Conservation (phyloP, 2,888 invertebrate genomes). For the Cryptophagus acutangulus region DNA sequence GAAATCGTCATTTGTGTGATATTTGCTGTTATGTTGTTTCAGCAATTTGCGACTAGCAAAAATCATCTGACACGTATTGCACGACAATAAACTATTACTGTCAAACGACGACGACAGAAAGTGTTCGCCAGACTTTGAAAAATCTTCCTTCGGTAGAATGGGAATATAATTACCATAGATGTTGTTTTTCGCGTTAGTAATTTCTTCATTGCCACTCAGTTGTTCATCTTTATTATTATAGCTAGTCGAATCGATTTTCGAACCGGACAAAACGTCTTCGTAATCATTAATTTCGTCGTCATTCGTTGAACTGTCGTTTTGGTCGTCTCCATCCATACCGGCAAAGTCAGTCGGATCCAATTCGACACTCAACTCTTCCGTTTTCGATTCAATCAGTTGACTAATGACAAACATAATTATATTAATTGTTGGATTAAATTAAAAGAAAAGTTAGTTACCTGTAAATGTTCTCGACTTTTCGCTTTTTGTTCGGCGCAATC, state of each 20-base stretch:
- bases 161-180: constrained; percentile 25
- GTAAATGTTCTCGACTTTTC: no score
- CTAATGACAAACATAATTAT: constrained; percentile 29
- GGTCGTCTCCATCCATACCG: constrained; percentile 26
- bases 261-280: constrained; percentile 39
- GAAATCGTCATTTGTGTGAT: constrained; percentile 42
- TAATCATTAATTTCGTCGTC: constrained; percentile 34
- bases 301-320: constrained; percentile 21
- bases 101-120: constrained; percentile 35
- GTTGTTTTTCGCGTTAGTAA: constrained; percentile 9
- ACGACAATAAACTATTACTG: constrained; percentile 26
- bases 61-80: constrained; percentile 38
- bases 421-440: constrained; percentile 18
- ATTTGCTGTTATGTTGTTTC: constrained; percentile 38
- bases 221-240: constrained; percentile 18
- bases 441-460: no score
- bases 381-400: constrained; percentile 37
- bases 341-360: constrained; percentile 42
- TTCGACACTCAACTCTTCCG: constrained; percentile 45
- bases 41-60: constrained; percentile 36
- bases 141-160: constrained; percentile 33
- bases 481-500: constrained; percentile 20
- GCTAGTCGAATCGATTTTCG: constrained; percentile 33
- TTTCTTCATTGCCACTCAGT: constrained; percentile 27
- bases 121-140: constrained; percentile 39